phyloP scores from a whole-genome alignment of 2,113 vertebrate species.

The Thinocorus orbignyianus region DNA sequence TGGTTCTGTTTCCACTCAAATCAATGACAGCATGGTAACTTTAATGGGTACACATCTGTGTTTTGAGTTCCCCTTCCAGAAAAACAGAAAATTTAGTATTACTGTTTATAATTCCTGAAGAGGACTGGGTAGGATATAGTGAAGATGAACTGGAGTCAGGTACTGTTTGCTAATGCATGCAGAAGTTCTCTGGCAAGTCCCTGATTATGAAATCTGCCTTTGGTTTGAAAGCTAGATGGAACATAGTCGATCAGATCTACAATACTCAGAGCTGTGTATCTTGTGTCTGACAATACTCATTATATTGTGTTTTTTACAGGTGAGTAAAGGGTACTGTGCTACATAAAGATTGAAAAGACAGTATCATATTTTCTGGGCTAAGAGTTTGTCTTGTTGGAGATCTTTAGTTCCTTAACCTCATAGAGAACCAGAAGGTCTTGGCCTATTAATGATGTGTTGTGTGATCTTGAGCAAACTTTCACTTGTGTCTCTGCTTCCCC shows the following conservation, averaged over 20 bases:
- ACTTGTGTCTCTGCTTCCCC: neutral
- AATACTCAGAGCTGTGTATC: neutral
- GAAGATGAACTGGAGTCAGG: neutral
- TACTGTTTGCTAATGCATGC: neutral
- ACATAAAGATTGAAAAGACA: neutral
- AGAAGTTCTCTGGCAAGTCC: neutral
- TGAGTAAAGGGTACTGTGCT: neutral
- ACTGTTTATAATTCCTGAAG: neutral
- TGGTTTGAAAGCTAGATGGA: neutral
- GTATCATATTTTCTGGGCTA: neutral
- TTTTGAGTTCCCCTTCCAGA: neutral
- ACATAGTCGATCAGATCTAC: neutral
- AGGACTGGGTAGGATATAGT: neutral
- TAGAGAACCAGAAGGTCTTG: neutral
- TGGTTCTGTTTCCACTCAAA: neutral
- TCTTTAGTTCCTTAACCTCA: neutral
- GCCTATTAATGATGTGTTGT: neutral
- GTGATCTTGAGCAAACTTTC: neutral
- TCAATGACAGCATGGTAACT: neutral
- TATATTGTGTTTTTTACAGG: neutral
- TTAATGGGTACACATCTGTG: neutral
- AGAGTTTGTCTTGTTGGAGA: neutral
- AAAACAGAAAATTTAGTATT: neutral
- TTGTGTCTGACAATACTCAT: neutral
- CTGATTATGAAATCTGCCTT: neutral